phyloP scores from a whole-genome alignment of 2,797 vertebrate genomes.

The Meda fulgida region DNA sequence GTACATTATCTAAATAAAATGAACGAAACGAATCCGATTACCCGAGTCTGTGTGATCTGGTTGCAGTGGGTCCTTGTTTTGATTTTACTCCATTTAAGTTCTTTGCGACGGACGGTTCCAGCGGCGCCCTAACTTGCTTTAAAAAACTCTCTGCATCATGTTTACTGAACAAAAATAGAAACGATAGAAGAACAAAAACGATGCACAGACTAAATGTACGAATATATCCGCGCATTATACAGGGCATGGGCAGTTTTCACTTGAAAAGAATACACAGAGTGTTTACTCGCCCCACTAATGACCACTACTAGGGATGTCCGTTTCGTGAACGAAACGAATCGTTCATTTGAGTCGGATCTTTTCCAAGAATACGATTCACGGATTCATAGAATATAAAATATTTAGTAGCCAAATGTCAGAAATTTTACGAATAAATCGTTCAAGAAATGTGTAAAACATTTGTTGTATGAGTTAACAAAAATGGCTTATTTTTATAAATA shows the following conservation, averaged over 20 bases:
- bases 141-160: constrained; percentile 61
- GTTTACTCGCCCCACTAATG: constrained; percentile 1
- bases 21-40: background rate
- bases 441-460: background rate
- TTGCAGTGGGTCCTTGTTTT: background rate
- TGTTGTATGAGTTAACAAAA: background rate
- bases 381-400: background rate
- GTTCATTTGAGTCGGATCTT: constrained; percentile 7
- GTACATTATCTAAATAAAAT: background rate
- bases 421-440: background rate
- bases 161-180: constrained; percentile 84
- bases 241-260: background rate
- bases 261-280: background rate
- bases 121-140: constrained; percentile 2
- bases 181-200: constrained; percentile 84
- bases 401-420: background rate
- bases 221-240: constrained; percentile 82
- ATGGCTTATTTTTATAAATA: background rate
- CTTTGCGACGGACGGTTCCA: background rate
- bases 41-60: background rate
- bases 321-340: background rate
- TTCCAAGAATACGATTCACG: background rate
- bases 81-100: background rate
- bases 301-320: background rate
- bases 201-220: constrained; percentile 82